A percentile compares a stretch with the other conserved stretches of the same genome.
Conservation (phyloP, 1,140 invertebrate genomes). For the Drosophila pectinifera region DNA sequence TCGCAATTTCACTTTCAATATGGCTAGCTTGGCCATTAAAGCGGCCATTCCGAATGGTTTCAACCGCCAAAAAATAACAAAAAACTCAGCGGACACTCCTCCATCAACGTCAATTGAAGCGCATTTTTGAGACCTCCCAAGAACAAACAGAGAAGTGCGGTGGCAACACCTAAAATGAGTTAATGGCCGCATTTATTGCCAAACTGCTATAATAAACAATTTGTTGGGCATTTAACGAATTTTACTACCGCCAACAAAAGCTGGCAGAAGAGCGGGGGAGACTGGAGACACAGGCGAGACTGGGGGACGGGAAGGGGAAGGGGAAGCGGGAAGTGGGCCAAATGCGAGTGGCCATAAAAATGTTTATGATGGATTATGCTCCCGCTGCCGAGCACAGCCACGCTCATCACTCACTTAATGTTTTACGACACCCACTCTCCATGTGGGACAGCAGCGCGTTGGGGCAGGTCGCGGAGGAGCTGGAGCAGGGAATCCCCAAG, state of each 20-base stretch:
- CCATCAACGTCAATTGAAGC: slow-evolving; percentile 15
- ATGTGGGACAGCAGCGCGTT: slow-evolving; percentile 67
- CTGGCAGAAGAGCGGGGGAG: slow-evolving; percentile 5
- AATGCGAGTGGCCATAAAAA: slow-evolving; percentile 78
- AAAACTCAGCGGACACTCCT: slow-evolving; percentile 18
- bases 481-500: slow-evolving; percentile 2
- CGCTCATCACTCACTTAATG: slow-evolving; percentile 60
- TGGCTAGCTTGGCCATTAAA: background rate
- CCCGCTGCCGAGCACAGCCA: slow-evolving; percentile 25
- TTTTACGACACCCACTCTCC: slow-evolving; percentile 76
- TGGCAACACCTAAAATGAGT: slow-evolving; percentile 79
- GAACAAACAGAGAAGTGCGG: slow-evolving; percentile 58
- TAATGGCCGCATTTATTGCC: slow-evolving; percentile 81
- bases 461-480: slow-evolving; percentile 61
- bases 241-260: slow-evolving; percentile 73
- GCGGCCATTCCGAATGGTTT: slow-evolving; percentile 12
- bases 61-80: background rate
- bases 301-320: background rate
- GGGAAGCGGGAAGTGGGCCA: slow-evolving; percentile 39
- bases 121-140: slow-evolving; percentile 20
- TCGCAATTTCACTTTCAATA: slow-evolving; percentile 18
- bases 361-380: slow-evolving; percentile 84
- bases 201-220: slow-evolving; percentile 81
- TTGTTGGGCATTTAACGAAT: slow-evolving; percentile 82
- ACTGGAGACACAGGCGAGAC: no score